Evolutionary conservation across 2,888 invertebrate genomes (phyloP).

Genomic region (Calameuta idolon): DNA sequence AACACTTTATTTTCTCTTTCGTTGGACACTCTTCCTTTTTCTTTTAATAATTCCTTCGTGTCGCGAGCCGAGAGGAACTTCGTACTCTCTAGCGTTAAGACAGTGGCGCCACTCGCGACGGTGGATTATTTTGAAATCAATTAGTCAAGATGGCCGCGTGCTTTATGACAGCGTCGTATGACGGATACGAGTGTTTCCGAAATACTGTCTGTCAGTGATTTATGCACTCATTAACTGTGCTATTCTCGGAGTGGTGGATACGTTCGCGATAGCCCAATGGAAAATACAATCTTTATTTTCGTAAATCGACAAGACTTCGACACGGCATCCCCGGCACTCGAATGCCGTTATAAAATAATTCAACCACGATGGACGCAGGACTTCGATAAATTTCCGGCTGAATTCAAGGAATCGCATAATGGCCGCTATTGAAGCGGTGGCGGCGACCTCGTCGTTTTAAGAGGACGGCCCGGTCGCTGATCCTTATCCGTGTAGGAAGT

Average conservation of each 20-base stretch:
- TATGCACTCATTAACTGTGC: background rate
- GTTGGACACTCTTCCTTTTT: conserved; percentile 6
- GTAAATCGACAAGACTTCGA: background rate
- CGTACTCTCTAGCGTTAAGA: background rate
- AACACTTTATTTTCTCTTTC: conserved; percentile 8
- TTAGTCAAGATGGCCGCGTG: background rate
- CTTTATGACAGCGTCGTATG: background rate
- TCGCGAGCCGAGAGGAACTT: background rate
- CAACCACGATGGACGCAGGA: conserved; percentile 28
- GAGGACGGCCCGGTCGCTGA: conserved; percentile 42
- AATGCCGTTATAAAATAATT: conserved; percentile 9
- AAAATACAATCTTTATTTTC: background rate
- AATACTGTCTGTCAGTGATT: background rate
- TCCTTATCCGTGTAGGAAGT: conserved; percentile 49
- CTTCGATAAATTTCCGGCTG: conserved; percentile 40
- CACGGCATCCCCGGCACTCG: background rate
- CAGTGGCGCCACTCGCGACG: background rate
- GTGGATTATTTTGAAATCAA: background rate
- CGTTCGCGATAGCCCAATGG: background rate
- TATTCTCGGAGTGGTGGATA: background rate
- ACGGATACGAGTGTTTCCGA: background rate
- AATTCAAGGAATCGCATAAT: conserved; percentile 44
- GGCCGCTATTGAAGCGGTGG: conserved; percentile 28
- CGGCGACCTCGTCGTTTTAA: conserved; percentile 42
- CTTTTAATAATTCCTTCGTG: background rate